Conservation (phyloP, 2,888 invertebrate genomes). For the Elaeidobius kamerunicus region DNA sequence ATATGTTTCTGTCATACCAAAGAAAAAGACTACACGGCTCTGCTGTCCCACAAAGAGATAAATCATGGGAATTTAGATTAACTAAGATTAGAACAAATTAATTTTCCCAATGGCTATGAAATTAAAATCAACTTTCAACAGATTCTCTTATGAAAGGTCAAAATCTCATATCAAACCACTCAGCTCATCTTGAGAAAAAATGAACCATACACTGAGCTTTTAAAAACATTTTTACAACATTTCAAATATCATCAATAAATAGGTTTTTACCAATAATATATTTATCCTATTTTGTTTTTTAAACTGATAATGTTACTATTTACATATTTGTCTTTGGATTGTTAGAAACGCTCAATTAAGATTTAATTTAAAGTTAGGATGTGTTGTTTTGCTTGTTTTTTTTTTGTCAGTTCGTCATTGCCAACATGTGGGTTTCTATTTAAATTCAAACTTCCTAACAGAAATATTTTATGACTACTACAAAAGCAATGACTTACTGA, state of each 20-base stretch:
- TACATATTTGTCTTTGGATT: conserved; percentile 17
- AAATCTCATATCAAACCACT: no score
- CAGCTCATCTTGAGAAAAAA: no score
- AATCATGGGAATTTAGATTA: no score
- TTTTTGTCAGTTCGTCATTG: background rate
- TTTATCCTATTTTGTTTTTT: background rate
- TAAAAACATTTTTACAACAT: background rate
- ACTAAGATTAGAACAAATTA: no score
- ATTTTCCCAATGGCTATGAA: no score
- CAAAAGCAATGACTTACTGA: background rate
- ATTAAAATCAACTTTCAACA: no score
- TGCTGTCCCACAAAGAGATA: no score
- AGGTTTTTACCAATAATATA: background rate
- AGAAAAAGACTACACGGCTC: no score
- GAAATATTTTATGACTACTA: no score
- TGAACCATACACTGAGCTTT: background rate
- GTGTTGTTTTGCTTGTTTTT: background rate
- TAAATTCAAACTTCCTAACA: no score
- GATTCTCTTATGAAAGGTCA: no score
- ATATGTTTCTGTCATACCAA: no score
- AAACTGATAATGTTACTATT: conserved; percentile 5
- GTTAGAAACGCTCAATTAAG: conserved; percentile 24
- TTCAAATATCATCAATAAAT: background rate
- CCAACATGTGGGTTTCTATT: background rate
- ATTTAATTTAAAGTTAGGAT: conserved; percentile 10